Evolutionary conservation across 2,113 vertebrate species (phyloP), one percentile per base, ranked within the genome.

Genomic region (Mesitornis unicolor): DNA sequence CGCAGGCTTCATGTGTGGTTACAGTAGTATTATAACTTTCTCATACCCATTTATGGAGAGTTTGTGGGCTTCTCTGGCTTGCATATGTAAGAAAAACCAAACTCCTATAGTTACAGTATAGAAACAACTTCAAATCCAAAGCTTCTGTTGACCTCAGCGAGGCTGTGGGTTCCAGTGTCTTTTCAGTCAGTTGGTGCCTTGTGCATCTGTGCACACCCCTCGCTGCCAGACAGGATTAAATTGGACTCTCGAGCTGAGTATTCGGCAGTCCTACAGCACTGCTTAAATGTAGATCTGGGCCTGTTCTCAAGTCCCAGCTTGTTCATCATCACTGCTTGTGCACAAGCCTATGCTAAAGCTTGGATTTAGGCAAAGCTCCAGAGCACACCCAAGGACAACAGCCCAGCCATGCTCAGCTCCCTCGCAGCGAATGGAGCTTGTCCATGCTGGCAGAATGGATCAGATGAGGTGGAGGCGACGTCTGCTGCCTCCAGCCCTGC

Each of bases 301-400:
- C 78, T 51, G 33, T 82, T 68, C 70, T 90, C 96, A 57, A 73
- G 96, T 65, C 75, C 50, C 42, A 69, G 54, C 96, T 93, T 96
- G 96, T 90, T 69, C 85, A 33, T 54, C 53, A 18, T 43, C 65
- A 24, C 53, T 18, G 48, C 80, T 97, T 90, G 83, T 96, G 96
- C 85, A 73, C 88, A 73, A 83, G 48, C 63, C 77, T 76, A 14
- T 53, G 67, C 75, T 86, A 28, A 68, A 87, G 75, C 53, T 87
- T 94, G 88, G 92, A 77, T 94, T 94, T 90, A 90, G 95, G 96
- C 94, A 88, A 31, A 95, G 91, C 70, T 94, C 89, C 94, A 94
- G 87, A 96, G 77, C 74, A 71, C 69, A 28, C 89, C 81, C 93
- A 69, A 82, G 53, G 84, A 82, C 88, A 91, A 10, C 67, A 80